Conservation (phyloP, 2,113 vertebrate species). For the Himantopus leucocephalus region DNA sequence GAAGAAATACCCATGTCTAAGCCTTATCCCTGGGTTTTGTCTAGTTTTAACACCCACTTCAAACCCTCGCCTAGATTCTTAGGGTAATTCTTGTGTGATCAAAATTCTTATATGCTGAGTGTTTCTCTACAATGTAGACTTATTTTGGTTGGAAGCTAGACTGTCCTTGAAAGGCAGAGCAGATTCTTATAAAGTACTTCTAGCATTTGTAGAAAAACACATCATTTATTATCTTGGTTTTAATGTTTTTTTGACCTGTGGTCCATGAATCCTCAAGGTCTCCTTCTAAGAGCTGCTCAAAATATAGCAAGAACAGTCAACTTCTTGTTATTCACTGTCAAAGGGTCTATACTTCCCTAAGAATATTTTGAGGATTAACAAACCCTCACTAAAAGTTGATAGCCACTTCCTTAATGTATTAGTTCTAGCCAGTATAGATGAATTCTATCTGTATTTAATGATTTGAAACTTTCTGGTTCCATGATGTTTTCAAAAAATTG, state of each 20-base stretch:
- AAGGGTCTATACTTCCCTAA: accelerated
- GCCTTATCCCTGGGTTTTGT: not conserved
- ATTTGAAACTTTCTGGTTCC: not conserved
- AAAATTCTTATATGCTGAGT: not conserved
- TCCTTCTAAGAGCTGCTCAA: not conserved
- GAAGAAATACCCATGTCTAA: not conserved
- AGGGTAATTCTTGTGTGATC: not conserved
- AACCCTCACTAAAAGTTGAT: not conserved
- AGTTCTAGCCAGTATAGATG: accelerated
- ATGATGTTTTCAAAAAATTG: not conserved
- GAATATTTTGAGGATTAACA: not conserved
- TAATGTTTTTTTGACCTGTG: not conserved
- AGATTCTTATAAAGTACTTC: not conserved
- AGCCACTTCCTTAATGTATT: not conserved
- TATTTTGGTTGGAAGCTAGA: not conserved
- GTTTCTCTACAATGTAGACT: not conserved
- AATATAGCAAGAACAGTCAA: not conserved
- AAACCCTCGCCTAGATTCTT: not conserved
- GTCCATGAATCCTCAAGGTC: not conserved
- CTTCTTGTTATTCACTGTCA: not conserved
- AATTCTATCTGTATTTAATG: not conserved
- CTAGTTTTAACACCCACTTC: not conserved
- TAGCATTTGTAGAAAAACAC: not conserved
- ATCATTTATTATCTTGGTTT: not conserved
- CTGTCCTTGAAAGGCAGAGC: not conserved